These are phyloP conservation scores for Turnix velox DNA, from an alignment of 2,113 vertebrate genomes.

Conservation along the genomic window DNA sequence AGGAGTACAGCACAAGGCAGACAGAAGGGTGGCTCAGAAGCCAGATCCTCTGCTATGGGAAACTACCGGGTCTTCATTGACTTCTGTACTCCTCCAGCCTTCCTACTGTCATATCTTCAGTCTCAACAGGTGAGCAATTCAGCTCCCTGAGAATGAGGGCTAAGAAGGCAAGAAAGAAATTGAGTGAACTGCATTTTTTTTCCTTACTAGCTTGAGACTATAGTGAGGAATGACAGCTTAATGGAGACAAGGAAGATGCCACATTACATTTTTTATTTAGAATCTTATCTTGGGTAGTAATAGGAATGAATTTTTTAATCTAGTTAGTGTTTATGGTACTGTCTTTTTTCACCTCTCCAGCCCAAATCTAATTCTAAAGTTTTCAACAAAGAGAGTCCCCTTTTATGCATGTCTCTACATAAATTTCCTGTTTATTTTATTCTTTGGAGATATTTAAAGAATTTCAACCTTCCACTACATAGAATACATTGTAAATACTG, in stretches of 20 bases:
- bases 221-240: background rate
- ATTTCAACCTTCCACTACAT: background rate
- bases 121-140: background rate
- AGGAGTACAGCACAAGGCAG: background rate
- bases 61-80: background rate
- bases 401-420: background rate
- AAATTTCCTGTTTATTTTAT: background rate
- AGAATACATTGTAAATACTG: background rate
- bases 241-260: background rate
- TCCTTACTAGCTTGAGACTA: fast-evolving
- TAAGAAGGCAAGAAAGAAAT: background rate
- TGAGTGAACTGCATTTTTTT: background rate
- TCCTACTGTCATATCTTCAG: background rate
- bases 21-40: background rate
- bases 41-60: background rate
- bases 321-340: background rate
- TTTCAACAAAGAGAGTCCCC: background rate
- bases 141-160: background rate
- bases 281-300: background rate
- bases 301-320: background rate
- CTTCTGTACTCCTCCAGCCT: background rate
- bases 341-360: background rate
- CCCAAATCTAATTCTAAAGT: background rate
- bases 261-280: background rate
- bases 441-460: background rate